Evolutionary conservation across 2,797 vertebrate genomes (phyloP).

Genomic region (Phyllotis vaccarum): DNA sequence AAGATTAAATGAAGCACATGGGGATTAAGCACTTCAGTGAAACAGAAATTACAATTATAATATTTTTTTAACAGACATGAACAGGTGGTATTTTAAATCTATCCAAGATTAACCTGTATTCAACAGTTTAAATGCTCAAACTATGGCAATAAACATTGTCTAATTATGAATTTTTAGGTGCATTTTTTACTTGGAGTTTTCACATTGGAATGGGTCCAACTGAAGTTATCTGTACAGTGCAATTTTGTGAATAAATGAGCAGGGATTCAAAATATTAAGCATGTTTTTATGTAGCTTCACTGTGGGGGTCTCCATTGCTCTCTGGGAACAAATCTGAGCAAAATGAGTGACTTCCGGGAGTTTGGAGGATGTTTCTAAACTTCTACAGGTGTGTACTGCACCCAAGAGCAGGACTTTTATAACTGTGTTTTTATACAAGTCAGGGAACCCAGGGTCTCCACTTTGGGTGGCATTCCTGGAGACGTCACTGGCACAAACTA

Average conservation of each 20-base stretch:
- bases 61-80: conserved; percentile 71
- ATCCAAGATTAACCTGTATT: conserved; percentile 85
- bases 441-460: neutral
- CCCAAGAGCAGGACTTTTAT: fast-evolving
- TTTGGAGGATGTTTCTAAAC: neutral
- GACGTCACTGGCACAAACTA: fast-evolving
- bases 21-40: conserved; percentile 73
- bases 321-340: neutral
- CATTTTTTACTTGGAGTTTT: conserved; percentile 70
- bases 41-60: conserved; percentile 78
- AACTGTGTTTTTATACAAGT: no score
- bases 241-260: conserved; percentile 72
- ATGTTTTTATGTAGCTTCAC: conserved; percentile 61
- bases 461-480: neutral
- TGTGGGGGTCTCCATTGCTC: conserved; percentile 46
- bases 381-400: fast-evolving
- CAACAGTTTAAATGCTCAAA: conserved; percentile 77
- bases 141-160: conserved; percentile 81
- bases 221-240: conserved; percentile 80
- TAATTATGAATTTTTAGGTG: conserved; percentile 85
- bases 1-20: conserved; percentile 60
- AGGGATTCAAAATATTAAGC: conserved; percentile 59
- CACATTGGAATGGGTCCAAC: conserved; percentile 78
- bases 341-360: conserved; percentile 37
- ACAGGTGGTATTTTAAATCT: conserved; percentile 88